A percentile compares a stretch with the other conserved stretches of the same genome.
phyloP scores from a whole-genome alignment of 2,888 invertebrate genomes.

The Drosophila mulleri region DNA sequence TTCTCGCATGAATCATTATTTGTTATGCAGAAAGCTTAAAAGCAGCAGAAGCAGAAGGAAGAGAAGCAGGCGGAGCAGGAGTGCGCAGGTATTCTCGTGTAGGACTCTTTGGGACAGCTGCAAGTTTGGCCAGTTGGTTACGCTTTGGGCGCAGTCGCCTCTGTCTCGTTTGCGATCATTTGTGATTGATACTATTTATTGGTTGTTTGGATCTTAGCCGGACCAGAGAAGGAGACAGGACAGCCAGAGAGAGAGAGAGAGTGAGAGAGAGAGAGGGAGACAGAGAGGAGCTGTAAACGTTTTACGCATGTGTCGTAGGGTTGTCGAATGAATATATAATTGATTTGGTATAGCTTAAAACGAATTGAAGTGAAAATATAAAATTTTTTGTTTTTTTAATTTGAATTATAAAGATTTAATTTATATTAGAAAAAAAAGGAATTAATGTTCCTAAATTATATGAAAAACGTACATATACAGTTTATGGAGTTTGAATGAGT shows the following conservation, averaged over 20 bases:
- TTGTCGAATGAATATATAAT: slow-evolving; percentile 46
- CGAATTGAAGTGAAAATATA: too few species aligned
- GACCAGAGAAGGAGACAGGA: neutral
- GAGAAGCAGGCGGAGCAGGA: neutral
- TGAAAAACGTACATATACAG: too few species aligned
- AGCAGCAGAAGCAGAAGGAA: neutral
- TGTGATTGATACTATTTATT: slow-evolving; percentile 78
- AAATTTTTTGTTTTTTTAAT: too few species aligned
- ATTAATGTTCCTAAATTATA: too few species aligned
- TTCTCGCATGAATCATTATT: slow-evolving; percentile 80
- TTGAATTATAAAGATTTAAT: too few species aligned
- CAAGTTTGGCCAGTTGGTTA: slow-evolving; percentile 67
- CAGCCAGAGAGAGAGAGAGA: neutral
- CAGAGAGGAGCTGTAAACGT: slow-evolving; percentile 25
- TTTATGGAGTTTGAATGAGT: too few species aligned
- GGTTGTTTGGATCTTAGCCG: slow-evolving; percentile 59
- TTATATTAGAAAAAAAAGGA: too few species aligned
- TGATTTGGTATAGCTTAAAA: neutral
- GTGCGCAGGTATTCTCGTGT: neutral
- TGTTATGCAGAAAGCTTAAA: slow-evolving; percentile 60
- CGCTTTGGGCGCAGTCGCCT: slow-evolving; percentile 70
- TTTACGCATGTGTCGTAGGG: slow-evolving; percentile 66
- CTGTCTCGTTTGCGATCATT: slow-evolving; percentile 75
- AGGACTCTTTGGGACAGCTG: slow-evolving; percentile 63
- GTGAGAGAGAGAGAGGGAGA: neutral